These are phyloP conservation scores for Actinia equina DNA, from an alignment of 64 coral and sea anemone genomes.

Conservation along the genomic window DNA sequence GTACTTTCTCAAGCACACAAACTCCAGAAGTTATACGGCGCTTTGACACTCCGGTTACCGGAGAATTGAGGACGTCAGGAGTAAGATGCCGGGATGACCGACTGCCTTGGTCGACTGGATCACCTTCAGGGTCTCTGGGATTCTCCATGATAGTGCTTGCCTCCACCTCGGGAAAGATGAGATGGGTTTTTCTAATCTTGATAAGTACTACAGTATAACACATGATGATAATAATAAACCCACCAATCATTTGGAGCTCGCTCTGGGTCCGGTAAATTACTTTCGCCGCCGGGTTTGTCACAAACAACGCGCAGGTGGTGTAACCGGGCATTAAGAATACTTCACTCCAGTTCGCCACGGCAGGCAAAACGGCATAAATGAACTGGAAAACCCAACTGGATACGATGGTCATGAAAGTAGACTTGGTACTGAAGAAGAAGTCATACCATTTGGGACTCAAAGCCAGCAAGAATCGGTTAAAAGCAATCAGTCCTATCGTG, in stretches of 20 bases:
- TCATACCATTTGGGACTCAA: background rate
- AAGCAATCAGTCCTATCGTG: slow-evolving; percentile 7
- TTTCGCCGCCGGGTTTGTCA: slow-evolving; percentile 4
- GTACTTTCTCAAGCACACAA: background rate
- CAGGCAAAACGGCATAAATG: slow-evolving; percentile 10
- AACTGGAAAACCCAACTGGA: slow-evolving; percentile 27
- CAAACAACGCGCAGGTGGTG: background rate
- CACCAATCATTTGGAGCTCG: background rate
- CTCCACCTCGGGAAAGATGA: background rate
- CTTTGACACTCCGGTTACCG: background rate
- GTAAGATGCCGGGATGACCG: background rate
- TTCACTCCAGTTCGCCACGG: slow-evolving; percentile 6
- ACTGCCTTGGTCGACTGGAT: background rate
- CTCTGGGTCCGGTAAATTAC: slow-evolving; percentile 9
- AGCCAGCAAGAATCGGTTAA: background rate
- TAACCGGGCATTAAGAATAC: background rate
- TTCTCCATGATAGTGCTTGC: background rate
- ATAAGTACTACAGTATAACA: slow-evolving; percentile 8
- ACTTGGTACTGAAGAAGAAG: background rate
- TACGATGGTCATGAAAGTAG: background rate
- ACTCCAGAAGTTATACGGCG: background rate
- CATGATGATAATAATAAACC: background rate
- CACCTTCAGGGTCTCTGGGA: background rate
- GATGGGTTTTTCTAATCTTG: background rate
- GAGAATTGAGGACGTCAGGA: background rate